Evolutionary conservation across 2,113 vertebrate genomes (phyloP).

Genomic region (Lagopus leucura): DNA sequence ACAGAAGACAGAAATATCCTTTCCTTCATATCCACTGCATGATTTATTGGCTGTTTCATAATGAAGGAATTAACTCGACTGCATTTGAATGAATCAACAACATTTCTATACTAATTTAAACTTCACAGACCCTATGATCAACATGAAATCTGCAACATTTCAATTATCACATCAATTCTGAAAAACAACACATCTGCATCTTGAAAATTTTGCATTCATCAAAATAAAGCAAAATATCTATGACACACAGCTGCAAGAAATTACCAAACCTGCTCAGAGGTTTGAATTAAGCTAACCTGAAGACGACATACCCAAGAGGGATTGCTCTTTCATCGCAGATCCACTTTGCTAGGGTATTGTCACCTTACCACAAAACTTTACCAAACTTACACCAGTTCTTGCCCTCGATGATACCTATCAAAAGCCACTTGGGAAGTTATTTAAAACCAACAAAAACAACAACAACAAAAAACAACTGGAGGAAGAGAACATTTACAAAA

Average conservation of each 20-base stretch:
- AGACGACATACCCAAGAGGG: not conserved
- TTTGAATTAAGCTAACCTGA: not conserved
- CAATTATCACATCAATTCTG: not conserved
- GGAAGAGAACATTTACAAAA: not conserved
- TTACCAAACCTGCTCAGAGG: not conserved
- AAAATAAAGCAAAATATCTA: not conserved
- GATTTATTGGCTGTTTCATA: not conserved
- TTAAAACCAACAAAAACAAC: not conserved
- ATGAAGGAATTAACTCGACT: not conserved
- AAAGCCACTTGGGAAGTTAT: not conserved
- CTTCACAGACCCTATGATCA: not conserved
- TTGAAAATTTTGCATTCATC: not conserved
- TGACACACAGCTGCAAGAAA: not conserved
- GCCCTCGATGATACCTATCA: not conserved
- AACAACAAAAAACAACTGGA: not conserved
- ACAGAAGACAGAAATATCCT: not conserved
- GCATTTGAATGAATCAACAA: not conserved
- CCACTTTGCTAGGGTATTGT: not conserved
- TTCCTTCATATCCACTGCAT: not conserved
- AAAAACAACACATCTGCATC: not conserved
- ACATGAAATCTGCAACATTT: not conserved
- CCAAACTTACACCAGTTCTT: not conserved
- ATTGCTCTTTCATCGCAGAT: not conserved
- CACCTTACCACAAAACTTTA: not conserved
- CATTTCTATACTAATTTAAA: not conserved